Evolutionary conservation across 1,140 invertebrate species (phyloP).

Genomic region (Scaptomyza pallida): DNA sequence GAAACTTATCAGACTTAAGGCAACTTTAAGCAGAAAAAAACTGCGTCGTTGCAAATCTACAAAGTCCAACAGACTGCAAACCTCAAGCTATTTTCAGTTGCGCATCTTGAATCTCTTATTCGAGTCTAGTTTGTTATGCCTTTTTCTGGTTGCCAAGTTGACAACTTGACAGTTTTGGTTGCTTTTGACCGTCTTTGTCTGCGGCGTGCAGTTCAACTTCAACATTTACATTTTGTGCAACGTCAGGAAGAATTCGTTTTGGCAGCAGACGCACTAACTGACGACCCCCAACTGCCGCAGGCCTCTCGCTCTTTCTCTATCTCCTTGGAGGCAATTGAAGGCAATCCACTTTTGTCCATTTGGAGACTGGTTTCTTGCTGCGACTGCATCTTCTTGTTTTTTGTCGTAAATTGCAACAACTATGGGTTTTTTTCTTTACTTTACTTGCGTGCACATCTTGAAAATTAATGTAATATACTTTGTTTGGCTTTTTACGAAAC

Average conservation of each 20-base stretch:
- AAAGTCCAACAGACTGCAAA: no score
- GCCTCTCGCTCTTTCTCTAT: neutral
- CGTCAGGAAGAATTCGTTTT: slow-evolving; percentile 50
- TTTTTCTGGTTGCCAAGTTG: neutral
- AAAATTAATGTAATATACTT: slow-evolving; percentile 63
- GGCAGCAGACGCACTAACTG: slow-evolving; percentile 13
- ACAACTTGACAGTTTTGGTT: neutral
- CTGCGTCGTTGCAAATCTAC: slow-evolving; percentile 6
- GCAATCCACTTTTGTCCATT: slow-evolving; percentile 57
- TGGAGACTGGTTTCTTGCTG: slow-evolving; percentile 63
- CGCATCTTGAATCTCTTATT: slow-evolving; percentile 4
- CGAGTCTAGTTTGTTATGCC: neutral
- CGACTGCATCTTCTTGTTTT: slow-evolving; percentile 36
- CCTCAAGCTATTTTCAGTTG: slow-evolving; percentile 6
- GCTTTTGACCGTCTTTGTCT: slow-evolving; percentile 8
- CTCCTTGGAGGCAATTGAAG: slow-evolving; percentile 33
- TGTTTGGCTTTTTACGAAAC: slow-evolving; percentile 32
- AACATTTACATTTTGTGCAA: slow-evolving; percentile 54
- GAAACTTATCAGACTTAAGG: slow-evolving; percentile 18
- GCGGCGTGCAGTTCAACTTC: slow-evolving; percentile 56
- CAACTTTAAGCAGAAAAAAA: neutral
- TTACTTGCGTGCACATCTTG: slow-evolving; percentile 50
- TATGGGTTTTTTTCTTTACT: slow-evolving; percentile 46
- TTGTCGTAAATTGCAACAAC: slow-evolving; percentile 17
- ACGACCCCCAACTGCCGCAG: slow-evolving; percentile 7